These are phyloP conservation scores for Pterocles gutturalis DNA, from an alignment of 2,113 vertebrate species.

Conservation along the genomic window DNA sequence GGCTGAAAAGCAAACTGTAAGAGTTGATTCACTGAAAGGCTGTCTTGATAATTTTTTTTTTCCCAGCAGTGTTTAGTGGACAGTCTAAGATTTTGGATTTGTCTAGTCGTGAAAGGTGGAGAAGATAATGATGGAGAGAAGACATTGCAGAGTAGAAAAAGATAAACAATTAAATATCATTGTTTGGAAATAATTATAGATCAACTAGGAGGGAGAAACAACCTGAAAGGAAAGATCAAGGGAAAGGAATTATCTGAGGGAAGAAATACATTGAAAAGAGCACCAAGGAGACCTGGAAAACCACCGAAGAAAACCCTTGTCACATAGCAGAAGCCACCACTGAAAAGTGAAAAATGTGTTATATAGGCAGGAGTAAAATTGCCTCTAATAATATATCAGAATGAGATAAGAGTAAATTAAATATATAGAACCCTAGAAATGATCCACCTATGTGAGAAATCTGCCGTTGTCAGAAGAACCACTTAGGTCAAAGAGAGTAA, in stretches of 20 bases:
- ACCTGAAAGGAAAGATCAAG: background rate
- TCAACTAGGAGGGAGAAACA: background rate
- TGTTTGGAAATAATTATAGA: background rate
- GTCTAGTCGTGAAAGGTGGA: background rate
- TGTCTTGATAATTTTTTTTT: background rate
- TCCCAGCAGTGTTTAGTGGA: accelerated
- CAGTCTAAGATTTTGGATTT: background rate
- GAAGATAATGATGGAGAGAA: background rate
- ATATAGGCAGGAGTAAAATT: background rate
- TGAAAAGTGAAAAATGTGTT: conserved; percentile 3
- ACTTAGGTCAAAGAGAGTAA: background rate
- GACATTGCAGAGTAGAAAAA: background rate
- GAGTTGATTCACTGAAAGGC: background rate
- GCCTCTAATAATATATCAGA: background rate
- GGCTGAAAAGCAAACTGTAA: background rate
- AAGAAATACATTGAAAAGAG: background rate
- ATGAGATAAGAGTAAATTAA: background rate
- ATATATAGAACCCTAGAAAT: background rate
- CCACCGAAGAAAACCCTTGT: background rate
- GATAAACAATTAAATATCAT: background rate
- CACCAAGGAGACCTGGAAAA: background rate
- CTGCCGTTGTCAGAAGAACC: background rate
- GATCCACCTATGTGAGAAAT: background rate
- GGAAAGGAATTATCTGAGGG: background rate
- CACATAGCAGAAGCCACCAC: background rate